phyloP scores from a whole-genome alignment of 2,113 vertebrate species.

The Oncorhynchus keta region DNA sequence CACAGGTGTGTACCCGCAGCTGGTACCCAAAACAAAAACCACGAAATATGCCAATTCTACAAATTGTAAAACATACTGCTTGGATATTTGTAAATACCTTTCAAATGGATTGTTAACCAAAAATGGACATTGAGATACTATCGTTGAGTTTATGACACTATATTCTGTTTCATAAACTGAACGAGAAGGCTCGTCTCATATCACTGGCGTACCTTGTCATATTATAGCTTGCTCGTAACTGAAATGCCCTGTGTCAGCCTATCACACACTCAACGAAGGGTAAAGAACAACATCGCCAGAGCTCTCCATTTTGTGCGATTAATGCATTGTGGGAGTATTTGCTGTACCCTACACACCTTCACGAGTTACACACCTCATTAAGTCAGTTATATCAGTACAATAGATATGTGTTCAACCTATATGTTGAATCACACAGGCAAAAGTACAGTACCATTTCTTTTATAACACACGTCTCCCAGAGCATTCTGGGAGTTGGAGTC shows the following conservation, averaged over 20 bases:
- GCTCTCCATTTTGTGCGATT: conserved; percentile 36
- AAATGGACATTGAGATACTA: neutral
- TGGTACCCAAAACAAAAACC: neutral
- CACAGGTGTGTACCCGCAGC: too few relatives aligned
- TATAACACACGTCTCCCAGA: conserved; percentile 32
- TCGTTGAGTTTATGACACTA: conserved; percentile 37
- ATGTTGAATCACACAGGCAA: conserved; percentile 58
- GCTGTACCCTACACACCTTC: conserved; percentile 47
- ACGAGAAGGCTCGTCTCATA: neutral
- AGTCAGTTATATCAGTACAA: conserved; percentile 40
- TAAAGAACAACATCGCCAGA: conserved; percentile 44
- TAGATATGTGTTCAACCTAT: conserved; percentile 42
- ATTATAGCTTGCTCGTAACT: conserved; percentile 50
- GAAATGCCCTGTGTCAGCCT: conserved; percentile 4
- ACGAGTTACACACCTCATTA: neutral
- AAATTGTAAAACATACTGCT: neutral
- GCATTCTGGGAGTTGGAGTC: conserved; percentile 60
- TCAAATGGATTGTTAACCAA: conserved; percentile 2
- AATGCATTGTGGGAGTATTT: conserved; percentile 43
- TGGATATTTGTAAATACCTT: neutral
- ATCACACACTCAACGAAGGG: conserved; percentile 32
- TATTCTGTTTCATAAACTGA: neutral
- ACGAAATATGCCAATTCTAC: neutral
- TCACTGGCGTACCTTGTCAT: conserved; percentile 6
- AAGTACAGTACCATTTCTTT: conserved; percentile 63